Evolutionary conservation across 1,140 invertebrate genomes (phyloP).

Genomic region (Zeugodacus cucurbitae): DNA sequence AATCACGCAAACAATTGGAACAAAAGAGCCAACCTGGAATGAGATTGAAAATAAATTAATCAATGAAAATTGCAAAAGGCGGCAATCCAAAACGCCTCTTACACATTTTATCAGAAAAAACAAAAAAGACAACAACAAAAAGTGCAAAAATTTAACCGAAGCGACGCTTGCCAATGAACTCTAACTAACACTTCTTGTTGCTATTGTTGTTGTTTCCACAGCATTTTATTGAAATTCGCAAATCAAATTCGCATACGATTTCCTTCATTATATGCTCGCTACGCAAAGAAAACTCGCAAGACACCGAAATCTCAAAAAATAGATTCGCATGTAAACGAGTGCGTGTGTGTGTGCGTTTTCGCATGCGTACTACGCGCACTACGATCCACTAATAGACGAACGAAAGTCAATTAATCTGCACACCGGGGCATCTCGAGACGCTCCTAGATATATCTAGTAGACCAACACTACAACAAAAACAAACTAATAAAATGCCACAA

Average conservation of each 20-base stretch:
- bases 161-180: not conserved
- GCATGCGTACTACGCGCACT: not conserved
- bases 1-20: not conserved
- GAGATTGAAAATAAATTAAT: not conserved
- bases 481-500: not conserved
- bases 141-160: not conserved
- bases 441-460: not conserved
- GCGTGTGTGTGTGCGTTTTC: not conserved
- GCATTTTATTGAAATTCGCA: not conserved
- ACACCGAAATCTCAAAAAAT: not conserved
- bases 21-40: not conserved
- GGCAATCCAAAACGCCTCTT: conserved; percentile 6
- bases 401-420: conserved; percentile 33
- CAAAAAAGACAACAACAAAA: not conserved
- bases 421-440: not conserved
- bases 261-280: not conserved
- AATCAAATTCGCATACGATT: conserved; percentile 1
- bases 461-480: not conserved
- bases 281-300: not conserved
- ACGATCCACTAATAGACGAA: not conserved
- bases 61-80: conserved; percentile 10
- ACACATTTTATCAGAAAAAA: not conserved
- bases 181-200: not conserved
- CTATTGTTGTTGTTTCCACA: not conserved
- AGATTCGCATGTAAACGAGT: not conserved